Evolutionary conservation across 2,797 vertebrate species (phyloP), one percentile per base, ranked within the genome.

Genomic region (Urocyon cinereoargenteus): DNA sequence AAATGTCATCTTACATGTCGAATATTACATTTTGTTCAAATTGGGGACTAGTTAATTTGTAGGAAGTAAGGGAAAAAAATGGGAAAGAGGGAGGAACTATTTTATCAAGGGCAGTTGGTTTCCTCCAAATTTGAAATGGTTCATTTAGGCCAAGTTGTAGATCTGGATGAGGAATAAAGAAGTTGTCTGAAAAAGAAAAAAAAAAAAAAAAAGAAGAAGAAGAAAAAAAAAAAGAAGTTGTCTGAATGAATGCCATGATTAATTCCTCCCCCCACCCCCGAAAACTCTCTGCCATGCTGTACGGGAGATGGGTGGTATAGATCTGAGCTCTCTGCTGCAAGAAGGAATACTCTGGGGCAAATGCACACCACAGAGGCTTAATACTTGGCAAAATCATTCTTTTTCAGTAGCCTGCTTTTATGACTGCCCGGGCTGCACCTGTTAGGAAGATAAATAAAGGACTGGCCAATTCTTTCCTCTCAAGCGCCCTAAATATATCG

Each of bases 401-500:
- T 97, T 97, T 98, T 93, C 97, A 96, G 98, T 83, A 93, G 61
- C n/a, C 49, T 97, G 98, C 94, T 97, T 98, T 98, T 98, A 97
- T 98, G 97, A 96, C 94, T 96, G 86, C 94, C 95, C 82, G 0
- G 88, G 84, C 95, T 98, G 98, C 99, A 99, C 98, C 99, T 99
- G 98, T 99, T 98, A 98, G 97, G 98, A 98, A 98, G 98, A 99
- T 98, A 98, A 99, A 99, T 98, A 99, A 98, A 98, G 98, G 98
- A 84, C 98, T 82, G 85, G 97, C 97, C 97, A 96, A 98, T 98
- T 98, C 98, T 98, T 98, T 98, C 98, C 98, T 97, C 94, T 98
- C 97, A 96, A 97, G 97, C 90, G 19, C 95, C 98, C 98, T 99
- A 99, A 99, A 99, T 98, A 99, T 98, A 99, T 98, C 93, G 11